Base-by-base conservation (phyloP, 2,888 invertebrate genomes). In the Notocelia uddmanniana region DNA sequence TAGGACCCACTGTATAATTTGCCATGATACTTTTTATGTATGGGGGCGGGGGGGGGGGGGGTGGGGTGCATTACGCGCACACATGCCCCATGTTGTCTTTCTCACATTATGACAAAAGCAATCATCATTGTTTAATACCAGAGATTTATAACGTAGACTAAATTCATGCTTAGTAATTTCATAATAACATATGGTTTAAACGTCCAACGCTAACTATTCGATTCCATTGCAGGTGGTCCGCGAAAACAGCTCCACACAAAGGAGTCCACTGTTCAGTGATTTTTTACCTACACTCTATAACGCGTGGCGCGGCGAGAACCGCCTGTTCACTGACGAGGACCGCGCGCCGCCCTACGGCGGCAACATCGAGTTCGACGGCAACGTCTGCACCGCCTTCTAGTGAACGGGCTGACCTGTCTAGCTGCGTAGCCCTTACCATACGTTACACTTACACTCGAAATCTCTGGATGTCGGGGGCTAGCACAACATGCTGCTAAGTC, bases 211-310 rank as follows among this genome's bases (percentile, higher is more conserved):
- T 3, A n/a, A n/a, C n/a, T n/a, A n/a, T n/a, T n/a, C n/a, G n/a
- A 19, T n/a, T n/a, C 62, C 6, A 26, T 83, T 88, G 0, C 88
- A 94, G 94, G 85, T 88, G 41, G 88, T 94, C 3, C 85, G 86
- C 21, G 86, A 89, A 21, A 94, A 94, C 83, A 78, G 83, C 62
- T 80, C 77, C 15, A 79, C 87, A 0, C 76, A 83, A 0, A 83
- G 87, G 45, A 90, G 90, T 77, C 90, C 92, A 1, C 71, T 94
- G 71, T 93, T 93, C 88, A 89, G 89, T 79, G 92, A 92, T 81
- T 93, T 93, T 83, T 84, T 94, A 78, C 93, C 94, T 74, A 83
- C 90, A 69, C 81, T 94, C 66, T 92, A 91, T 82, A 89, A 85
- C 78, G 90, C 90, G 58, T 91, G 89, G 89, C 85, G 88, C 58